phyloP scores from a whole-genome alignment of 1,140 invertebrate genomes.

The Aphis gossypii region DNA sequence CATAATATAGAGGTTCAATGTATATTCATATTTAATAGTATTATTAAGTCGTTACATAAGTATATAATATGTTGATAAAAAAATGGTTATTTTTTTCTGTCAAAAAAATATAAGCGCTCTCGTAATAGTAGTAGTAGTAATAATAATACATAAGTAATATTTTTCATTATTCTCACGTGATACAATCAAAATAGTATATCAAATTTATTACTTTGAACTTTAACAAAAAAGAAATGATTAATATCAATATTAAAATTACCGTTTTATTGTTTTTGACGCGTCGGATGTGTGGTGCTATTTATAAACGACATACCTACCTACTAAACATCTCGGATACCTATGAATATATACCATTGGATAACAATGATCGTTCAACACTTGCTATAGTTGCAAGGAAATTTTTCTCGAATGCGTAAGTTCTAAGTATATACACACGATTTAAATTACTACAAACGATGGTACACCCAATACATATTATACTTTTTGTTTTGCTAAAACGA shows the following conservation, averaged over 20 bases:
- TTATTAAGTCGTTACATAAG: not conserved
- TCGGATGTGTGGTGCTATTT: too few relatives aligned
- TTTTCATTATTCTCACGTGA: not conserved
- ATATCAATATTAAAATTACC: not conserved
- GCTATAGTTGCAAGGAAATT: not conserved
- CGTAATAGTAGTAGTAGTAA: not conserved
- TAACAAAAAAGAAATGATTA: not conserved
- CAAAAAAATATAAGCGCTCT: constrained; percentile 9
- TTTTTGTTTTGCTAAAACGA: not conserved
- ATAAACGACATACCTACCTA: too few relatives aligned
- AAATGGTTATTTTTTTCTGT: not conserved
- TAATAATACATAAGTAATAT: not conserved
- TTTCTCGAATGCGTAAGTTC: not conserved
- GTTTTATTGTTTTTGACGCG: not conserved
- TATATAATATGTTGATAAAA: constrained; percentile 19
- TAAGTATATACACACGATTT: not conserved
- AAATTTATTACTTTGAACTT: constrained; percentile 15
- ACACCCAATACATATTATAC: not conserved
- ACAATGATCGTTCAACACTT: not conserved
- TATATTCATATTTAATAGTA: not conserved
- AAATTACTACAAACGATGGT: not conserved
- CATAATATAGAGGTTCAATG: not conserved
- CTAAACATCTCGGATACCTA: not conserved
- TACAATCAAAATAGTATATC: not conserved
- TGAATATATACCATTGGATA: too few relatives aligned